Evolutionary conservation across 2,797 vertebrate genomes (phyloP).

Genomic region (Danio choprae): DNA sequence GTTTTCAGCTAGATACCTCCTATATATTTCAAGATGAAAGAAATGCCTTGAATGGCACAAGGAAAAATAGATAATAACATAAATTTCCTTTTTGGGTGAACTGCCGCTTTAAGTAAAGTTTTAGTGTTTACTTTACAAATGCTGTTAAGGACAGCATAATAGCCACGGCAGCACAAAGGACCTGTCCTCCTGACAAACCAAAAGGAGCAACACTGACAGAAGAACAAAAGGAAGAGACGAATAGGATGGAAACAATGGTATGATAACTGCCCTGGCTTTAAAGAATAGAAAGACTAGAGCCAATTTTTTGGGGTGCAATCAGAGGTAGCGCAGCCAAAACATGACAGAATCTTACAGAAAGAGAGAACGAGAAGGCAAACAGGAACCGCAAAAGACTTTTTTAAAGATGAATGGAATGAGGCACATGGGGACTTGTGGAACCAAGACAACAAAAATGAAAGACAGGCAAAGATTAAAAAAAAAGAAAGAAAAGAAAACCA

Average conservation of each 20-base stretch:
- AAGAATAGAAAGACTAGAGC: slow-evolving; percentile 4
- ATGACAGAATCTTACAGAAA: slow-evolving; percentile 27
- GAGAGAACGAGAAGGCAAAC: slow-evolving; percentile 11
- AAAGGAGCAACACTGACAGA: slow-evolving; percentile 42
- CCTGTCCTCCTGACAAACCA: slow-evolving; percentile 40
- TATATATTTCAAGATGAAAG: neutral
- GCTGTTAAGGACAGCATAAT: slow-evolving; percentile 34
- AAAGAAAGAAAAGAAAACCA: slow-evolving; percentile 11
- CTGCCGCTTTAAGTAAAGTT: slow-evolving; percentile 1
- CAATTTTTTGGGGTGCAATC: slow-evolving; percentile 12
- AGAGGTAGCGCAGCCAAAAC: slow-evolving; percentile 26
- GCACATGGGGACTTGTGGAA: neutral
- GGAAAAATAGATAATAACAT: neutral
- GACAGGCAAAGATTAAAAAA: neutral
- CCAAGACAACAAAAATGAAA: neutral
- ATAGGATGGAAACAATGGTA: slow-evolving; percentile 37
- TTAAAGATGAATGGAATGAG: slow-evolving; percentile 43
- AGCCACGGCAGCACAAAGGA: slow-evolving; percentile 37
- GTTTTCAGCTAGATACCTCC: neutral
- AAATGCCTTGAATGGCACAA: neutral
- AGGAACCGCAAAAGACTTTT: slow-evolving; percentile 18
- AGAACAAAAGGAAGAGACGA: slow-evolving; percentile 39
- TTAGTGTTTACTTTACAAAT: slow-evolving; percentile 41
- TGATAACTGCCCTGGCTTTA: slow-evolving; percentile 38
- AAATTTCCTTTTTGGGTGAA: neutral